Conservation (phyloP, 2,888 invertebrate genomes). For the Lamellibrachia satsuma region DNA sequence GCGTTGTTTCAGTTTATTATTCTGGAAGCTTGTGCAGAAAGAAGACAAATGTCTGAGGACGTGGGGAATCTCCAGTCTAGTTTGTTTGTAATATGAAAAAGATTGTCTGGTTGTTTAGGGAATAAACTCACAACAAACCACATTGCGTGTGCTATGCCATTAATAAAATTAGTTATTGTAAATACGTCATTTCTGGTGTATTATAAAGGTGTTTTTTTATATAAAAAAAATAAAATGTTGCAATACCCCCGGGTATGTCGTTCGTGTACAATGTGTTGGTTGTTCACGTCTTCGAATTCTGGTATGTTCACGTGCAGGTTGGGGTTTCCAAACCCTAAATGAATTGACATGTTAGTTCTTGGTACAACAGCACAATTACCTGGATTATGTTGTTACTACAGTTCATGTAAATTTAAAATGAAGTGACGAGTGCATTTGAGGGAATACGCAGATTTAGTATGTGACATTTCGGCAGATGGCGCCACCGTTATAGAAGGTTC, state of each 20-base stretch:
- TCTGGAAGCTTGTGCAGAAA: neutral
- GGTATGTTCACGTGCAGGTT: neutral
- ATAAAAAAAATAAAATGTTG: neutral
- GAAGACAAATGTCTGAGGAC: neutral
- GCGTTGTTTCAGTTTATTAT: neutral
- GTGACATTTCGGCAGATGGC: too few species aligned
- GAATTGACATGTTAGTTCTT: too few species aligned
- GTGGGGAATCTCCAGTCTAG: neutral
- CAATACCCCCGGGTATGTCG: neutral
- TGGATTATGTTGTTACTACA: too few species aligned
- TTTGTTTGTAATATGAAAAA: neutral
- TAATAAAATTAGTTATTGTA: neutral
- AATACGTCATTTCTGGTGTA: neutral
- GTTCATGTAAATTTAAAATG: too few species aligned
- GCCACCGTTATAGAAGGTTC: too few species aligned
- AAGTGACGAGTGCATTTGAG: too few species aligned
- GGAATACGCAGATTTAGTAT: too few species aligned
- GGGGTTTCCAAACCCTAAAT: neutral
- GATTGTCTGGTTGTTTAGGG: neutral
- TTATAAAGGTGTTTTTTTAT: neutral
- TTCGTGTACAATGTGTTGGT: neutral
- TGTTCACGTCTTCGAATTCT: neutral
- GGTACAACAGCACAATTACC: too few species aligned
- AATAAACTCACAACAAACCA: neutral
- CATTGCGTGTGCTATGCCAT: neutral